These are phyloP conservation scores for Omphaloscelis lunosa DNA, from an alignment of 2,888 invertebrate species.

Conservation along the genomic window DNA sequence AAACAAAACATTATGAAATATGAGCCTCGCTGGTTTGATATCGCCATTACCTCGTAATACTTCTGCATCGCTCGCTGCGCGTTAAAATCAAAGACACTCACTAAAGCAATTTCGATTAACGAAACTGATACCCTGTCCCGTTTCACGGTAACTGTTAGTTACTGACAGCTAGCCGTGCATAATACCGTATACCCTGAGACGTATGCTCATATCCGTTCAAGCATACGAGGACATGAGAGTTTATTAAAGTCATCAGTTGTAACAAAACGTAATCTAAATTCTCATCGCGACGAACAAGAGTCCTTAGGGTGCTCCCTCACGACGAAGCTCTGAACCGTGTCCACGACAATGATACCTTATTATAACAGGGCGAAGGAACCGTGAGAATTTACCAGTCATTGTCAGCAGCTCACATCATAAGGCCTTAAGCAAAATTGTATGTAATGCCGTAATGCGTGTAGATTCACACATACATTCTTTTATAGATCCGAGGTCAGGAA, in stretches of 20 bases:
- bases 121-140: slow-evolving; percentile 56
- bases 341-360: slow-evolving; percentile 86
- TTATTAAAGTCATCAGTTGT: slow-evolving; percentile 82
- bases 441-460: slow-evolving; percentile 46
- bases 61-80: slow-evolving; percentile 17
- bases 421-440: slow-evolving; percentile 60
- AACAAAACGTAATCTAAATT: slow-evolving; percentile 86
- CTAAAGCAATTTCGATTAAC: slow-evolving; percentile 58
- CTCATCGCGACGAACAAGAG: slow-evolving; percentile 78
- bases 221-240: slow-evolving; percentile 65
- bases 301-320: slow-evolving; percentile 83
- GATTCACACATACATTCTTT: slow-evolving; percentile 46
- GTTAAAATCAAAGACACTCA: slow-evolving; percentile 33
- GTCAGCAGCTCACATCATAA: slow-evolving; percentile 70
- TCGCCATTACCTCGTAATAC: slow-evolving; percentile 20
- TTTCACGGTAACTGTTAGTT: slow-evolving; percentile 41
- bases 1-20: slow-evolving; percentile 22
- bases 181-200: slow-evolving; percentile 42
- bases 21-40: not conserved
- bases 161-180: slow-evolving; percentile 47
- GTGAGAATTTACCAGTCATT: slow-evolving; percentile 83
- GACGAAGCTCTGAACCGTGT: slow-evolving; percentile 80
- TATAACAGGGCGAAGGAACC: slow-evolving; percentile 83
- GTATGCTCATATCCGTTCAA: slow-evolving; percentile 67
- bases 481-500: slow-evolving; percentile 49